Conservation (phyloP, 2,113 vertebrate genomes). For the Xyliphius kryptos region DNA sequence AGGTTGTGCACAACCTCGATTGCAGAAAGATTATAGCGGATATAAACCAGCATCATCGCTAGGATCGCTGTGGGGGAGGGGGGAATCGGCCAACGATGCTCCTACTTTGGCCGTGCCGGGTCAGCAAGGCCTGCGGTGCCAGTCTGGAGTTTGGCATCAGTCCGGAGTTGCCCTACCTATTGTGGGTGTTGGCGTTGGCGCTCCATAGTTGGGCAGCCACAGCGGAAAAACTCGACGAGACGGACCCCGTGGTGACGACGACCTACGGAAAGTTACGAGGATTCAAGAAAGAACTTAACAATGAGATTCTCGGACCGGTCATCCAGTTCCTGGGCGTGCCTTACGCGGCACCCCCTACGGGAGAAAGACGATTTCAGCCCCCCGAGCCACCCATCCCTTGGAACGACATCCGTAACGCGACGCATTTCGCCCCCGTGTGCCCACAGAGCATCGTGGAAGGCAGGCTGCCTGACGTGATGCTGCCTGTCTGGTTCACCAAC, state of each 20-base stretch:
- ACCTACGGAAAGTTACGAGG: conserved; percentile 85
- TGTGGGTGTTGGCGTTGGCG: conserved; percentile 69
- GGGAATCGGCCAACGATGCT: conserved; percentile 63
- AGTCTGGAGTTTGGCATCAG: conserved; percentile 61
- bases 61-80: conserved; percentile 8
- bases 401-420: conserved; percentile 87
- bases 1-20: conserved; percentile 54
- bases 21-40: conserved; percentile 54
- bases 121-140: conserved; percentile 54
- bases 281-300: conserved; percentile 95
- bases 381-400: conserved; percentile 84
- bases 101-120: conserved; percentile 61
- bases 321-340: conserved; percentile 95
- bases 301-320: conserved; percentile 95
- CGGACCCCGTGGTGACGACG: conserved; percentile 86
- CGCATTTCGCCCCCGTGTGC: conserved; percentile 92
- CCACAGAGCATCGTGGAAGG: conserved; percentile 97
- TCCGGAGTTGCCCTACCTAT: conserved; percentile 58
- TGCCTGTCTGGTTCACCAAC: conserved; percentile 98
- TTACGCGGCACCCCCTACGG: conserved; percentile 87
- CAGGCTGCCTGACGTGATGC: conserved; percentile 95
- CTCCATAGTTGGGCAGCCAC: conserved; percentile 66
- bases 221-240: conserved; percentile 87
- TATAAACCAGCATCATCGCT: conserved; percentile 58
- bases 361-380: conserved; percentile 91